Evolutionary conservation across 2,888 invertebrate species (phyloP).

Genomic region (Xestia rhomboidea): DNA sequence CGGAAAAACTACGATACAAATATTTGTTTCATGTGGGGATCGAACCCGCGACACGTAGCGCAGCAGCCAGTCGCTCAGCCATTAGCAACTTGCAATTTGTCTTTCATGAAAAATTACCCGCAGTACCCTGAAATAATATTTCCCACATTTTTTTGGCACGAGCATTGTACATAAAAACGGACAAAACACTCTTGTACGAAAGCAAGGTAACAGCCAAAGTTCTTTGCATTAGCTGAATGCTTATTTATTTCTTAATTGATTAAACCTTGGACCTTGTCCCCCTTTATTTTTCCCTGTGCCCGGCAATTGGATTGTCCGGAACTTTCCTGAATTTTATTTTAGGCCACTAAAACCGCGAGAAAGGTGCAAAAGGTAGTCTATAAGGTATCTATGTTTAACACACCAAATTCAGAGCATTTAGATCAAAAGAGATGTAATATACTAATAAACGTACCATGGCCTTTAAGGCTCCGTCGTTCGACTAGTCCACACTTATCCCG

Average conservation of each 20-base stretch:
- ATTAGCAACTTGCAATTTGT: background rate
- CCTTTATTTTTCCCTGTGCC: conserved; percentile 54
- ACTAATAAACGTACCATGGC: no score
- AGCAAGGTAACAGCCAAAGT: conserved; percentile 34
- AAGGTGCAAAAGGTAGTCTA: background rate
- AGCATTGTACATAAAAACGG: conserved; percentile 18
- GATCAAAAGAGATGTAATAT: no score
- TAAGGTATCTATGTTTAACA: no score
- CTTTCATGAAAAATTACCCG: background rate
- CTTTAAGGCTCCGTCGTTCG: no score
- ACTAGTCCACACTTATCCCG: no score
- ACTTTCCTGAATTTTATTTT: conserved; percentile 53
- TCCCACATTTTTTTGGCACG: conserved; percentile 27
- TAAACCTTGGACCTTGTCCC: conserved; percentile 47
- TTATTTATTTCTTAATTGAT: conserved; percentile 67
- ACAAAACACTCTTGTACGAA: conserved; percentile 16
- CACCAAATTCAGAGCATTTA: no score
- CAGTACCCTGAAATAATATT: background rate
- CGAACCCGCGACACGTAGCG: background rate
- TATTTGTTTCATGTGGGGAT: background rate
- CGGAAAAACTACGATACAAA: background rate
- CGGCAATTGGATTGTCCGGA: conserved; percentile 52
- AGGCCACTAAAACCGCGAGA: conserved; percentile 32
- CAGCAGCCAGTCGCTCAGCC: background rate
- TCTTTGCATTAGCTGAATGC: conserved; percentile 38